Conservation (phyloP, 2,888 invertebrate species). For the Sepioteuthis lessoniana region DNA sequence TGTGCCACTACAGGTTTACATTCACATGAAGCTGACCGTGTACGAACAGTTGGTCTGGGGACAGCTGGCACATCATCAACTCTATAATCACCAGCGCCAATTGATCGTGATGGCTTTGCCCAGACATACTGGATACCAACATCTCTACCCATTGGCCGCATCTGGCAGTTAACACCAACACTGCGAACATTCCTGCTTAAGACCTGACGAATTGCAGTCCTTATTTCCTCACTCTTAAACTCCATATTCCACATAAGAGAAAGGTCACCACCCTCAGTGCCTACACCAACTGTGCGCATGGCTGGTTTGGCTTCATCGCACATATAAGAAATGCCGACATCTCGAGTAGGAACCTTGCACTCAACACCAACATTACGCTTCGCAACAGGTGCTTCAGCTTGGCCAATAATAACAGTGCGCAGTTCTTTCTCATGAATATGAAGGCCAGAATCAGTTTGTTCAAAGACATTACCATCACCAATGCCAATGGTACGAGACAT, state of each 20-base stretch:
- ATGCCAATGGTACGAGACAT: conserved; percentile 79
- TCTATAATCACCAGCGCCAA: conserved; percentile 69
- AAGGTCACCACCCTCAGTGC: conserved; percentile 66
- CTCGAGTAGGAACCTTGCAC: conserved; percentile 69
- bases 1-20: conserved; percentile 64
- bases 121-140: conserved; percentile 58
- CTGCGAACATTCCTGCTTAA: conserved; percentile 71
- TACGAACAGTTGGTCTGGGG: conserved; percentile 62
- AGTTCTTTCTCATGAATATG: conserved; percentile 74
- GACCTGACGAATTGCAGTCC: conserved; percentile 65
- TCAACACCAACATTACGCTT: conserved; percentile 71
- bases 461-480: conserved; percentile 78
- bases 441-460: conserved; percentile 60
- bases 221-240: conserved; percentile 68
- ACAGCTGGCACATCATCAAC: conserved; percentile 65
- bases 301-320: conserved; percentile 70
- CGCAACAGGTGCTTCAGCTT: conserved; percentile 57
- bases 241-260: conserved; percentile 60
- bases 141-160: conserved; percentile 58
- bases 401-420: conserved; percentile 72
- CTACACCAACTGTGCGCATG: conserved; percentile 70
- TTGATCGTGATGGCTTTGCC: conserved; percentile 55
- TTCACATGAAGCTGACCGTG: conserved; percentile 65
- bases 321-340: conserved; percentile 72
- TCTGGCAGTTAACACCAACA: conserved; percentile 66